Evolutionary conservation across 1,140 invertebrate genomes (phyloP).

Genomic region (Sogatella furcifera): DNA sequence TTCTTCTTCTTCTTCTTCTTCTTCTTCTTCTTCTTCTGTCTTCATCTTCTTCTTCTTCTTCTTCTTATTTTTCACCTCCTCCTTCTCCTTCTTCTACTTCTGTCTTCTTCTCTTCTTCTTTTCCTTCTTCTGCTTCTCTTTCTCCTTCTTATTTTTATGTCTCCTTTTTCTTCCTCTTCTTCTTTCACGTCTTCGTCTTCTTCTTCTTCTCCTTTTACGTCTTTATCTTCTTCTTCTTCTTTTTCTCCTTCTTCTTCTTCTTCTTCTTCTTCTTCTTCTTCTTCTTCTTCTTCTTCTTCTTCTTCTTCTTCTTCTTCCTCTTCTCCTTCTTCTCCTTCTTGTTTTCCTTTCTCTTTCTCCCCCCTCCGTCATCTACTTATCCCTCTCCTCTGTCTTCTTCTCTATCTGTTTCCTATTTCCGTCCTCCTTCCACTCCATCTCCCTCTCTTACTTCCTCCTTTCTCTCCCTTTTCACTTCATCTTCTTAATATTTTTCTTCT

Average conservation of each 20-base stretch:
- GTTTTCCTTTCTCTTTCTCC: conserved; percentile 10
- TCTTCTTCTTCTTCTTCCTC: conserved; percentile 15
- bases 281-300: conserved; percentile 16
- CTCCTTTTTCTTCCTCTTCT: neutral
- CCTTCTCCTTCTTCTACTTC: too few species aligned
- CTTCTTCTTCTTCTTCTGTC: too few species aligned
- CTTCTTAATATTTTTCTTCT: too few species aligned
- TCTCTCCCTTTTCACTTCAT: too few species aligned
- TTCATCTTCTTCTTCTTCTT: too few species aligned
- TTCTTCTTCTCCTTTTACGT: neutral
- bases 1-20: too few species aligned
- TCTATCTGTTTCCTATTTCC: too few species aligned
- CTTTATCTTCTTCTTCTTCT: conserved; percentile 6
- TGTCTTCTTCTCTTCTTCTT: neutral
- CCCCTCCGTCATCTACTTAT: conserved; percentile 14
- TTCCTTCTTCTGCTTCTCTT: neutral
- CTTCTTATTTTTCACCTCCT: too few species aligned
- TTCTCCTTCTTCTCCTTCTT: conserved; percentile 17
- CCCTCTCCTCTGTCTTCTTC: conserved; percentile 14
- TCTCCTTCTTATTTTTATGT: too few species aligned
- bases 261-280: conserved; percentile 17
- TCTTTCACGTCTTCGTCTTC: neutral
- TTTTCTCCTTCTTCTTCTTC: conserved; percentile 15
- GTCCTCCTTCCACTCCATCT: neutral
- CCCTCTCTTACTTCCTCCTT: too few species aligned